These are phyloP conservation scores for Eulimnadia texana DNA, from an alignment of 1,140 invertebrate genomes.

Conservation along the genomic window DNA sequence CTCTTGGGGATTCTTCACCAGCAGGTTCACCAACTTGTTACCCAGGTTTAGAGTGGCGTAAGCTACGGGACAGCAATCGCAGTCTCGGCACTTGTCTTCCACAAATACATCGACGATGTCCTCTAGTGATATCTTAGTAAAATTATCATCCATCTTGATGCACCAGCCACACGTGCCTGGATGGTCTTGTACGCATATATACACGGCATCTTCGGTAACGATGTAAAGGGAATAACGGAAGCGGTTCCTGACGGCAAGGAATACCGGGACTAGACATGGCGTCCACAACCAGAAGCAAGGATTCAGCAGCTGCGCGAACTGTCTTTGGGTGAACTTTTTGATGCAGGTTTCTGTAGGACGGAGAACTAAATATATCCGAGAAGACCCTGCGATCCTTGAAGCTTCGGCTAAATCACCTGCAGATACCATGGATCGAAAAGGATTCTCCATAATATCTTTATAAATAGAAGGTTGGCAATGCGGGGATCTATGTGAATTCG, in stretches of 20 bases:
- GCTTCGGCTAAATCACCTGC: background rate
- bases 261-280: background rate
- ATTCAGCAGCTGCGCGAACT: no score
- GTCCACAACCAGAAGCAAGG: background rate
- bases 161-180: background rate
- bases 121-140: background rate
- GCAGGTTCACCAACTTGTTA: background rate
- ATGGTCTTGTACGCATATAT: background rate
- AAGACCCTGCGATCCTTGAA: background rate
- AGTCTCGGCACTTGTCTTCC: background rate
- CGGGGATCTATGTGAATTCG: no score
- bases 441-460: no score
- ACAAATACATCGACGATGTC: background rate
- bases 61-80: background rate
- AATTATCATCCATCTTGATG: background rate
- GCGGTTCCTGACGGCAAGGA: background rate
- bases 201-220: background rate
- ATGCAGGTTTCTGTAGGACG: background rate
- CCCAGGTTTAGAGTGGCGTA: background rate
- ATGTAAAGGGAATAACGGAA: background rate
- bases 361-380: background rate
- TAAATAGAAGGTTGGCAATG: no score
- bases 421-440: background rate
- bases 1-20: background rate
- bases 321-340: background rate